Percentiles rank a stretch among this genome's conserved stretches.
These are phyloP conservation scores for Nymphalis urticae DNA, from an alignment of 2,888 invertebrate genomes.

Conservation along the genomic window DNA sequence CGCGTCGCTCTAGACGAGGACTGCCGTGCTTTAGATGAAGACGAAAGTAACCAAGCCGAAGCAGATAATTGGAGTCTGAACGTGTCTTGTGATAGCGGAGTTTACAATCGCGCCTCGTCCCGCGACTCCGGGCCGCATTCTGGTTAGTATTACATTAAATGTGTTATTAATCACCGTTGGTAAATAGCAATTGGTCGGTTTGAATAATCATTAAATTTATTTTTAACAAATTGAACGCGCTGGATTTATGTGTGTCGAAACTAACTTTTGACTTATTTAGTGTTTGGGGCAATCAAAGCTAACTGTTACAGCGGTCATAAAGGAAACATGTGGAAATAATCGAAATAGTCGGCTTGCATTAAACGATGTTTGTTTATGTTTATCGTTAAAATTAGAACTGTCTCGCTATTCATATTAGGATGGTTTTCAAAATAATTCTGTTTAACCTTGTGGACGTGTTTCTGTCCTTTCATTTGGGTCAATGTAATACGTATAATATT, in stretches of 20 bases:
- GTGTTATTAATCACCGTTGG: slow-evolving; percentile 41
- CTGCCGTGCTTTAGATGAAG: slow-evolving; percentile 74
- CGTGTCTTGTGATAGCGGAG: slow-evolving; percentile 82
- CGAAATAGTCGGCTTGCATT: slow-evolving; percentile 57
- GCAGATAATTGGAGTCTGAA: slow-evolving; percentile 78
- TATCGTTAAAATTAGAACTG: slow-evolving; percentile 75
- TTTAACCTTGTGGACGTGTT: slow-evolving; percentile 75
- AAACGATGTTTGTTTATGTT: slow-evolving; percentile 77
- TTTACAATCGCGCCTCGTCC: slow-evolving; percentile 82
- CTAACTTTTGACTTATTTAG: slow-evolving; percentile 64
- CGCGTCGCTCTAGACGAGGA: slow-evolving; percentile 76
- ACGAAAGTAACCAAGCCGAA: slow-evolving; percentile 72
- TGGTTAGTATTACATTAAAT: slow-evolving; percentile 58
- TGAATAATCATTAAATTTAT: slow-evolving; percentile 62
- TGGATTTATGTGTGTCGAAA: slow-evolving; percentile 52
- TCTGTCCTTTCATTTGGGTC: slow-evolving; percentile 74
- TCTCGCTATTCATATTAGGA: slow-evolving; percentile 73
- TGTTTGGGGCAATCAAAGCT: slow-evolving; percentile 54
- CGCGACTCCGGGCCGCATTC: slow-evolving; percentile 79
- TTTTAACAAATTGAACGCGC: slow-evolving; percentile 57
- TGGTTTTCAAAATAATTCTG: slow-evolving; percentile 76
- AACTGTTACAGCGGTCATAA: slow-evolving; percentile 54
- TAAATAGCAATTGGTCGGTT: slow-evolving; percentile 45
- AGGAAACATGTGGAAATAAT: slow-evolving; percentile 62
- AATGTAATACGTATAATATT: slow-evolving; percentile 73